phyloP scores from a whole-genome alignment of 2,888 invertebrate genomes.

The Pandemis heparana region DNA sequence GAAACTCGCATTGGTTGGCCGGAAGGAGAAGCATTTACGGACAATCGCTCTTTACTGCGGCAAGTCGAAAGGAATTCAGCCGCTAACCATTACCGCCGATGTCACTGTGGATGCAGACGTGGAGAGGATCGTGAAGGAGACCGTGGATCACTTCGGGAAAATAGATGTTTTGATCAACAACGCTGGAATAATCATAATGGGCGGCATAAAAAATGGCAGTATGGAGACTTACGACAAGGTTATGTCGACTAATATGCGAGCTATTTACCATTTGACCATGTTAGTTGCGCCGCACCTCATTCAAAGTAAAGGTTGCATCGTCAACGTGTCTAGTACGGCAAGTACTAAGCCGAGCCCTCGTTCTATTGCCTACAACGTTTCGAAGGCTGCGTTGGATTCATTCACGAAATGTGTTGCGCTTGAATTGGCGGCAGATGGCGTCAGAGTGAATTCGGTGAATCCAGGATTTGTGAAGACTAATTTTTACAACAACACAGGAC shows the following conservation, averaged over 20 bases:
- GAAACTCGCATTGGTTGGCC: slow-evolving; percentile 87
- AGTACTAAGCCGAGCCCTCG: slow-evolving; percentile 89
- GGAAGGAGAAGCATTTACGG: slow-evolving; percentile 70
- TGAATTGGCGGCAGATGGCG: slow-evolving; percentile 91
- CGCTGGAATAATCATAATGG: slow-evolving; percentile 92
- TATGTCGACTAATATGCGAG: slow-evolving; percentile 94
- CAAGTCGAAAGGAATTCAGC: slow-evolving; percentile 82
- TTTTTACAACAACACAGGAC: slow-evolving; percentile 89
- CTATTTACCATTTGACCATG: slow-evolving; percentile 92
- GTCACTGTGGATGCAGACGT: slow-evolving; percentile 89
- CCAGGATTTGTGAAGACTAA: slow-evolving; percentile 97
- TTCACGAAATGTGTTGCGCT: slow-evolving; percentile 96
- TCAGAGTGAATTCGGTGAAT: slow-evolving; percentile 95
- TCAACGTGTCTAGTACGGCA: slow-evolving; percentile 96
- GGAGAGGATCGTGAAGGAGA: slow-evolving; percentile 88
- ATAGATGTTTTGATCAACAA: slow-evolving; percentile 94
- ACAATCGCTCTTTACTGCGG: slow-evolving; percentile 80
- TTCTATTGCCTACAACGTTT: slow-evolving; percentile 93
- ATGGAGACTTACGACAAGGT: slow-evolving; percentile 93
- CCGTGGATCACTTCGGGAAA: slow-evolving; percentile 89
- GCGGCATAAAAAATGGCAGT: slow-evolving; percentile 92
- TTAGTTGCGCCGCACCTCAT: slow-evolving; percentile 93
- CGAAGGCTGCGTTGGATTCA: slow-evolving; percentile 97
- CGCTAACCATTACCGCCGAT: slow-evolving; percentile 87
- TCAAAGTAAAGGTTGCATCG: slow-evolving; percentile 92